These are phyloP conservation scores for Choreutis nemorana DNA, from an alignment of 2,888 invertebrate genomes.

Conservation along the genomic window DNA sequence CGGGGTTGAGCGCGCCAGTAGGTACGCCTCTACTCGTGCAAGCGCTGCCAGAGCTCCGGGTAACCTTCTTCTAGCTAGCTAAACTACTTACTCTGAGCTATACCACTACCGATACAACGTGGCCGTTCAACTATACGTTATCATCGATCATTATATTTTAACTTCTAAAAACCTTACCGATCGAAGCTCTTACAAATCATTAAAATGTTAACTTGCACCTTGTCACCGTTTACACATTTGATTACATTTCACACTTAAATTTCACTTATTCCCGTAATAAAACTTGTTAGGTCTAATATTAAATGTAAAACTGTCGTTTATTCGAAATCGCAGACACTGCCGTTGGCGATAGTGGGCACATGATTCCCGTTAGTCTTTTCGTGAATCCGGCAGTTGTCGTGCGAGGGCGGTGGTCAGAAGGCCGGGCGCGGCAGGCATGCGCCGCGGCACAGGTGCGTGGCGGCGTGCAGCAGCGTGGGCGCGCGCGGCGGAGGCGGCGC, in stretches of 20 bases:
- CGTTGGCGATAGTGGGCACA: constrained; percentile 41
- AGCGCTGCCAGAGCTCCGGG: too few species aligned
- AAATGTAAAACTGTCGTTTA: constrained; percentile 7
- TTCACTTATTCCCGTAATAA: too few species aligned
- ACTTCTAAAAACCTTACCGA: constrained; percentile 37
- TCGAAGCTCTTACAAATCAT: constrained; percentile 49
- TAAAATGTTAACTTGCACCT: constrained; percentile 39
- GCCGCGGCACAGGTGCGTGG: constrained; percentile 42
- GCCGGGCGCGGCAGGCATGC: constrained; percentile 31
- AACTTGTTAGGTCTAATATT: too few species aligned
- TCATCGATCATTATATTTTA: too few species aligned
- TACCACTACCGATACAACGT: too few species aligned
- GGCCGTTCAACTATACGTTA: too few species aligned
- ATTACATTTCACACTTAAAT: too few species aligned
- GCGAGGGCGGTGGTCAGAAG: constrained; percentile 10
- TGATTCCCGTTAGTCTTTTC: constrained; percentile 52
- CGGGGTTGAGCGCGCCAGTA: too few species aligned
- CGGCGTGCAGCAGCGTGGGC: constrained; percentile 42
- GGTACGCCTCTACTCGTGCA: too few species aligned
- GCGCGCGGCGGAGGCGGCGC: constrained; percentile 27
- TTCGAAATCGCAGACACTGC: constrained; percentile 36
- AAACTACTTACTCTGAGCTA: too few species aligned
- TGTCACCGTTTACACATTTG: constrained; percentile 35
- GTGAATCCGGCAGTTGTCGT: constrained; percentile 38
- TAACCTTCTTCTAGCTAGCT: too few species aligned